These are phyloP conservation scores for Calidris pygmaea DNA, from an alignment of 2,113 vertebrate genomes.

Conservation along the genomic window DNA sequence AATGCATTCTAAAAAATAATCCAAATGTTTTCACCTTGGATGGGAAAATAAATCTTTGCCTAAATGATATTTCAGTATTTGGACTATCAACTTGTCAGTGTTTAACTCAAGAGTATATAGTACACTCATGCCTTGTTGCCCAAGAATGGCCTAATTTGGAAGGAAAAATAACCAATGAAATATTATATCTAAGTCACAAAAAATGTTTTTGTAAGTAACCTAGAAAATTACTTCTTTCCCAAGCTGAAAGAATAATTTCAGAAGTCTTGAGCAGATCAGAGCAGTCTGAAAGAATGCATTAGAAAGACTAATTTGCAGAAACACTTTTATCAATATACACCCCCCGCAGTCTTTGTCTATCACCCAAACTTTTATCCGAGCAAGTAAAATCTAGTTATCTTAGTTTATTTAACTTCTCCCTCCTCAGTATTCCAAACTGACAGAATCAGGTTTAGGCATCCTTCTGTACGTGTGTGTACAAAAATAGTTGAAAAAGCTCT, in stretches of 20 bases:
- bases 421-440: conserved; percentile 40
- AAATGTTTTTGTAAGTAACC: conserved; percentile 6
- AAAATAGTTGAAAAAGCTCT: conserved; percentile 69
- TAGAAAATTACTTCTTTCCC: conserved; percentile 17
- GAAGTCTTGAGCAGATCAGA: neutral
- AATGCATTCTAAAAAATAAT: conserved; percentile 14
- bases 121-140: conserved; percentile 6
- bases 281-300: neutral
- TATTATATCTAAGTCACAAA: neutral
- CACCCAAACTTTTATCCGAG: conserved; percentile 35
- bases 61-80: conserved; percentile 24
- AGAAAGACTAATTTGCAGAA: neutral
- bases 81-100: neutral
- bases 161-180: conserved; percentile 13
- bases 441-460: conserved; percentile 57
- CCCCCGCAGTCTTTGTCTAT: neutral
- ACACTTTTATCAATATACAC: neutral
- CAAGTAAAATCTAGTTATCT: conserved; percentile 51
- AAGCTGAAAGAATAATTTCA: neutral
- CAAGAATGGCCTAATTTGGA: conserved; percentile 23
- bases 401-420: conserved; percentile 49
- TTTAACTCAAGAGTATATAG: neutral
- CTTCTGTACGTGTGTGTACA: conserved; percentile 31
- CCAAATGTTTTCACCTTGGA: neutral
- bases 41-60: conserved; percentile 8